Base-by-base conservation (phyloP, 2,113 vertebrate species). In the Coreoperca whiteheadi region DNA sequence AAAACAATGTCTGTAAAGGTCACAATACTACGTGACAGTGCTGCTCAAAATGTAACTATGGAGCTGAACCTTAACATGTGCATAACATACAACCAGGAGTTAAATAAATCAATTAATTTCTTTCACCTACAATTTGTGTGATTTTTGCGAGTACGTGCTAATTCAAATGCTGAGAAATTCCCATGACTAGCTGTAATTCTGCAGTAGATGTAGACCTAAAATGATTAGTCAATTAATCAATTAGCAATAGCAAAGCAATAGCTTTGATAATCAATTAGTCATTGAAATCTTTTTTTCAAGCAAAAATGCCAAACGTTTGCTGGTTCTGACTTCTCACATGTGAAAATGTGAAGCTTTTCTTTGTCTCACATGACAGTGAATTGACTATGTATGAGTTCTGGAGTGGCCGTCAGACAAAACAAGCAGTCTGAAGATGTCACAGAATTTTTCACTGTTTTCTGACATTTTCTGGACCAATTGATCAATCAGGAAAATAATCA, bases 1-100 rank as follows among this genome's bases (percentile, higher is more conserved):
- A 28, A 59, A 78, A 11, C 8, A 2, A 34, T 65, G 59, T 39
- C 28, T 54, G 28, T 79, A 84, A 84, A 92, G 51, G 75, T 86
- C 83, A 78, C 23, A 1, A 77, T 43, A 50, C 6, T 28, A 12
- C 28, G 56, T 83, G 18, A 53, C 25, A 37, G 23, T 5, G 14
- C 16, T 23, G 46, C n/a, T 43, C 32, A 59, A 60, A 57, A 72
- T 41, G 20, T 14, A 12, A 14, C 15, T 15, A 37, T 15, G 12
- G 11, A n/a, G 16, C 21, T 53, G 12, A 60, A 43, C 12, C 30
- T 16, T 16, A 46, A 41, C 3, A 63, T 34, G 39, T 23, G 6
- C 12, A 12, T 53, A 20, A 67, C 12, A 64, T 21, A 16, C 20
- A 72, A 32, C 18, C 20, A 37, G n/a, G n/a, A 30, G 46, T 32